These are phyloP conservation scores for Etheostoma spectabile DNA, from an alignment of 2,113 vertebrate species.

Conservation along the genomic window DNA sequence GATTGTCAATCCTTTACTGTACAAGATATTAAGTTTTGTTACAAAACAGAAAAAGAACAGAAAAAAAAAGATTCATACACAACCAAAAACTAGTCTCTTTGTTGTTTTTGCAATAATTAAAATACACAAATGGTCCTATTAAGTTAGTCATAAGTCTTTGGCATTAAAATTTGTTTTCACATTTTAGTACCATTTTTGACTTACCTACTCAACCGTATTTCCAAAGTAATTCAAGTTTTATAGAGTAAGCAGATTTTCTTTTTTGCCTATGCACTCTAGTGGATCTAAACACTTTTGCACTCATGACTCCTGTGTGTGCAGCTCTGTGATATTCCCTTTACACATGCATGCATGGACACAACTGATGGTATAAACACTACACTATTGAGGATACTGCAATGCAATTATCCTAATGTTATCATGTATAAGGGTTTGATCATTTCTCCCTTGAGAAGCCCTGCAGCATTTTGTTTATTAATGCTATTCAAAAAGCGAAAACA, in stretches of 20 bases:
- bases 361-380: slow-evolving; percentile 40
- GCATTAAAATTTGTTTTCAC: neutral
- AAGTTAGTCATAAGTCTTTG: slow-evolving; percentile 10
- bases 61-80: slow-evolving; percentile 3
- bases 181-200: slow-evolving; percentile 32
- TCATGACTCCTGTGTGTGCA: slow-evolving; percentile 49
- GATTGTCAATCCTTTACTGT: slow-evolving; percentile 3
- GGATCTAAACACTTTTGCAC: slow-evolving; percentile 47
- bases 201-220: slow-evolving; percentile 33
- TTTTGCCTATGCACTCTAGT: slow-evolving; percentile 10
- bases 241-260: slow-evolving; percentile 25
- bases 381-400: slow-evolving; percentile 37
- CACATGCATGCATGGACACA: slow-evolving; percentile 30
- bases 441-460: slow-evolving; percentile 42
- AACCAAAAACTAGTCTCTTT: neutral
- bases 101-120: slow-evolving; percentile 13
- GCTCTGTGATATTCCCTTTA: slow-evolving; percentile 45
- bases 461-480: slow-evolving; percentile 58
- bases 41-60: neutral
- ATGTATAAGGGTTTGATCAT: slow-evolving; percentile 38
- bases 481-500: slow-evolving; percentile 46
- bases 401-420: slow-evolving; percentile 50
- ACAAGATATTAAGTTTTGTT: neutral
- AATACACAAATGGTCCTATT: neutral
- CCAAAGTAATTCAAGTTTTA: slow-evolving; percentile 37